Evolutionary conservation across 2,113 vertebrate genomes (phyloP), one percentile per base, ranked within the genome.

Genomic region (Calyptommatus sinebrachiatus): DNA sequence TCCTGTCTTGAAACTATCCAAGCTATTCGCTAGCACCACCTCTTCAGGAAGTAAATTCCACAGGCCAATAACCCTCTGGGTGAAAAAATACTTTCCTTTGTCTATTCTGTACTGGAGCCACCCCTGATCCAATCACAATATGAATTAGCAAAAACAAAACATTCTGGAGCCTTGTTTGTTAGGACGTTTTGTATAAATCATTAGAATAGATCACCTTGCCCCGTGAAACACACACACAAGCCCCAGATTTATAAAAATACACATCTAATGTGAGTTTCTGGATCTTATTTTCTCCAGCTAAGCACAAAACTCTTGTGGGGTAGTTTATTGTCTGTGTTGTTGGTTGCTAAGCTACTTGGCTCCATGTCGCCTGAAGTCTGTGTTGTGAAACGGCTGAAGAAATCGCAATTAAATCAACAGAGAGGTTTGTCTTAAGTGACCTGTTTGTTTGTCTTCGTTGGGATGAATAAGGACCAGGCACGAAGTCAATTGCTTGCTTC

Each of bases 291-390:
- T 69, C 57, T 7, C n/a, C 24, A 61, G 28, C 46, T 29, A 63
- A 71, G 41, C 60, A 63, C 31, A 24, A 21, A 79, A 63, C 53
- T 62, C 60, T 22, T 79, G 65, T 7, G 45, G 14, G 22, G 22
- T 50, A 48, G 61, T 73, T 73, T 11, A 53, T 35, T 16, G 9
- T 73, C 45, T 66, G 62, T 80, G 28, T 73, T 80, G 61, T 46
- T 53, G 31, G 78, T 80, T 80, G 78, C 78, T 80, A 80, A 80
- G 61, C 61, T 14, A 73, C 70, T 7, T 11, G 18, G 28, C 61
- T 73, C 14, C 24, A n/a, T 11, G 62, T 29, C 5, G 21, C 22
- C 61, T 35, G 3, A 73, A 53, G 22, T 80, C 45, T 50, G n/a
- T 28, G n/a, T 31, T 65, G 60, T 3, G 29, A 66, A 73, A 80